These are phyloP conservation scores for Caradrina clavipalpis DNA, from an alignment of 2,888 invertebrate genomes.

Conservation along the genomic window DNA sequence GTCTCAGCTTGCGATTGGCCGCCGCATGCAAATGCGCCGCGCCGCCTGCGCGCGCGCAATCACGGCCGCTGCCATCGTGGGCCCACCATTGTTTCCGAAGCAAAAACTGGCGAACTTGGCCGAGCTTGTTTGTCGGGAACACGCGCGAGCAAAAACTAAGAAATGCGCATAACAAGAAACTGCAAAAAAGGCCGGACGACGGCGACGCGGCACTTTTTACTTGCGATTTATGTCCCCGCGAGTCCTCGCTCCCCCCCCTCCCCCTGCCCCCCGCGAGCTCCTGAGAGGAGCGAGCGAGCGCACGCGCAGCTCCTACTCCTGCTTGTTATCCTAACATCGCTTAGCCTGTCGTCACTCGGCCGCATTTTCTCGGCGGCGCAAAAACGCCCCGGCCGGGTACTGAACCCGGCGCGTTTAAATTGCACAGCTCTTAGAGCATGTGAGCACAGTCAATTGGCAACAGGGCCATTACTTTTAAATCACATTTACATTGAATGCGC, in stretches of 20 bases:
- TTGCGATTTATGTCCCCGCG: conserved; percentile 80
- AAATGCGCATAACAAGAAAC: conserved; percentile 87
- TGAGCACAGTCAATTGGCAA: conserved; percentile 74
- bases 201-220: conserved; percentile 81
- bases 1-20: conserved; percentile 76
- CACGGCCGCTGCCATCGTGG: conserved; percentile 69
- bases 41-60: conserved; percentile 82
- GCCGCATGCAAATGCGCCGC: conserved; percentile 85
- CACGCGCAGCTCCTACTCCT: conserved; percentile 61
- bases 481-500: conserved; percentile 89
- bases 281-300: conserved; percentile 42
- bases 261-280: conserved; percentile 12
- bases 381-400: conserved; percentile 61
- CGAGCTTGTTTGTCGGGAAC: conserved; percentile 82
- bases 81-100: conserved; percentile 78
- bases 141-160: conserved; percentile 81
- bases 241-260: conserved; percentile 39
- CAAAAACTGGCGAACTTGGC: conserved; percentile 75
- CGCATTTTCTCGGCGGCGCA: conserved; percentile 57
- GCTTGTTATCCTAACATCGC: conserved; percentile 55
- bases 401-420: conserved; percentile 63
- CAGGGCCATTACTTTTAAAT: conserved; percentile 82
- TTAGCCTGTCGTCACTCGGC: conserved; percentile 55
- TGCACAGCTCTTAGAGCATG: conserved; percentile 59
- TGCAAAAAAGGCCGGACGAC: conserved; percentile 79